A percentile compares a stretch with the other conserved stretches of the same genome.
phyloP scores from a whole-genome alignment of 1,140 invertebrate species.

The Gonioctena quinquepunctata region DNA sequence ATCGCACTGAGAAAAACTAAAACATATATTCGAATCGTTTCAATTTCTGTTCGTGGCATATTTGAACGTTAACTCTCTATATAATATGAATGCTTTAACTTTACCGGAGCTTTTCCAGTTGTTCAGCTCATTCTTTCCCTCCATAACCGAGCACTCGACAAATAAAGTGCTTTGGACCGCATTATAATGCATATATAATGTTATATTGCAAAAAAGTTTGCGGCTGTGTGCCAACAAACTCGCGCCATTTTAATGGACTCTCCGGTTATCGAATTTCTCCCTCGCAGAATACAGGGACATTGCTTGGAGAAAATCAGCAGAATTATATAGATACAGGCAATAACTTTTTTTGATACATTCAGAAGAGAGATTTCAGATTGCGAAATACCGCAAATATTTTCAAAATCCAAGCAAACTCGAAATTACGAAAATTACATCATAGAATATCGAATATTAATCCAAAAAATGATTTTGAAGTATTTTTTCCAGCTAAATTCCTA shows the following conservation, averaged over 20 bases:
- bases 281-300: too few species aligned
- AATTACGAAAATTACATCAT: too few species aligned
- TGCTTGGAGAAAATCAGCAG: too few species aligned
- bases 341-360: too few species aligned
- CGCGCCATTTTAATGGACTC: neutral
- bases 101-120: conserved; percentile 43
- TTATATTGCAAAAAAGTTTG: conserved; percentile 54
- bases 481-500: too few species aligned
- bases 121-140: conserved; percentile 42
- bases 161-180: conserved; percentile 38
- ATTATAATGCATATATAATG: conserved; percentile 56
- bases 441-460: too few species aligned
- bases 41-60: conserved; percentile 55
- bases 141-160: conserved; percentile 24
- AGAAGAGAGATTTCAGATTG: too few species aligned
- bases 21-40: conserved; percentile 54
- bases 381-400: too few species aligned
- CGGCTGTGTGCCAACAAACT: conserved; percentile 33
- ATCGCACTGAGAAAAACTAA: conserved; percentile 47
- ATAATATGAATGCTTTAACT: conserved; percentile 56
- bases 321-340: too few species aligned
- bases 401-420: too few species aligned
- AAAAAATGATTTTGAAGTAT: too few species aligned
- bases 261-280: neutral
- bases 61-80: conserved; percentile 56